Percentiles rank a stretch among this genome's conserved stretches.
Conservation (phyloP, 1,140 invertebrate species). For the Oncopeltus fasciatus region DNA sequence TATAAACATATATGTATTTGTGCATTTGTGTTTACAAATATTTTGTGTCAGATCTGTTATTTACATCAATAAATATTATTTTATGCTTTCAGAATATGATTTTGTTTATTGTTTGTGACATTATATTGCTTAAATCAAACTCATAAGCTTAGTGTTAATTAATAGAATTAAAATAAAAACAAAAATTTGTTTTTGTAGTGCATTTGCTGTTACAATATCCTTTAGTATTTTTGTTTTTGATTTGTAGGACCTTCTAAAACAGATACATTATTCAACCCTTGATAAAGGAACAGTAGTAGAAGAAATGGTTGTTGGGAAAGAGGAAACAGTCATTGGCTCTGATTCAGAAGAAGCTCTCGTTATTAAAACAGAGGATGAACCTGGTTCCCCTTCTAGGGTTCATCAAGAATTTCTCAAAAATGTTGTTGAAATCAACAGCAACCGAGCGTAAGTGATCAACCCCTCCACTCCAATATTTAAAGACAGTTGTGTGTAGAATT, state of each 20-base stretch:
- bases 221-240: neutral
- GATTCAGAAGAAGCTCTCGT: slow-evolving; percentile 5
- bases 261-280: neutral
- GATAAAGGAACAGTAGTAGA: neutral
- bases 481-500: no score
- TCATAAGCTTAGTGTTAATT: no score
- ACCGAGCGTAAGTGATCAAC: slow-evolving; percentile 14
- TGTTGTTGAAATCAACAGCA: slow-evolving; percentile 12
- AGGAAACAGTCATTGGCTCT: neutral
- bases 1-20: no score
- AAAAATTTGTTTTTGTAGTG: no score
- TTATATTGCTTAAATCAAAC: no score
- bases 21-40: no score
- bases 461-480: no score
- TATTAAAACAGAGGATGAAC: slow-evolving; percentile 3
- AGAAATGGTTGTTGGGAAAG: neutral
- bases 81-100: no score
- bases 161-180: no score
- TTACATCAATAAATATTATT: no score
- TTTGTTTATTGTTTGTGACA: no score
- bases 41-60: no score
- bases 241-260: neutral
- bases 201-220: neutral
- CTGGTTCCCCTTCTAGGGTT: neutral
- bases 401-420: slow-evolving; percentile 13